Percentiles rank a stretch among this genome's conserved stretches.
Conservation (phyloP, 2,888 invertebrate genomes). For the Eueremaeus valkanovi region DNA sequence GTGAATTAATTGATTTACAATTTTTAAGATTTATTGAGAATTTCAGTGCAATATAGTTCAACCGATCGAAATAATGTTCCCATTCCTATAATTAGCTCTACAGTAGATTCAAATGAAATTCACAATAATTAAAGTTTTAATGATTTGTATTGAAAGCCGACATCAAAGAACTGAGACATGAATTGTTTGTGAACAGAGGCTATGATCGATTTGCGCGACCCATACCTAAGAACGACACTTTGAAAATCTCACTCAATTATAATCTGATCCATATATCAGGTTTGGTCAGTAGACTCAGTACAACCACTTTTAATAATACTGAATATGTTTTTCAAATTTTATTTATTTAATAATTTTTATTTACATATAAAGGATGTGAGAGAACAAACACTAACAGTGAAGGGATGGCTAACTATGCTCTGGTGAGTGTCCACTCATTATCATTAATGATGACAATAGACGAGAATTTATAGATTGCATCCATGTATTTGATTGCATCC, state of each 20-base stretch:
- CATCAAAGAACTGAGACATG: not conserved
- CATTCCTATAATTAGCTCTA: too few relatives aligned
- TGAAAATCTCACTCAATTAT: not conserved
- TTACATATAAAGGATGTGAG: not conserved
- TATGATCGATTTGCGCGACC: not conserved
- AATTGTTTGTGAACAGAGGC: not conserved
- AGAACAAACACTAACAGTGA: not conserved
- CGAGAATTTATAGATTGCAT: not conserved
- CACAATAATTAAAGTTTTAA: too few relatives aligned
- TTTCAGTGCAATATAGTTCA: too few relatives aligned
- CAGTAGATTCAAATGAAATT: too few relatives aligned
- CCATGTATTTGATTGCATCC: not conserved
- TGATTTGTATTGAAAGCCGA: too few relatives aligned
- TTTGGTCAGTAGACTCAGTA: not conserved
- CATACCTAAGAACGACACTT: not conserved
- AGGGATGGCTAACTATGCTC: not conserved
- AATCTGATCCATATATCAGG: not conserved
- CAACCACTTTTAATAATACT: not conserved
- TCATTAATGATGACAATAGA: not conserved
- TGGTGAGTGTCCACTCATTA: not conserved
- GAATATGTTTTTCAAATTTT: not conserved
- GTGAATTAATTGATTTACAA: too few relatives aligned
- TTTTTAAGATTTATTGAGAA: too few relatives aligned
- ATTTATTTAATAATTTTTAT: not conserved
- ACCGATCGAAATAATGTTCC: too few relatives aligned